These are phyloP conservation scores for Todiramphus saurophagus DNA, from an alignment of 2,113 vertebrate genomes.

Conservation along the genomic window DNA sequence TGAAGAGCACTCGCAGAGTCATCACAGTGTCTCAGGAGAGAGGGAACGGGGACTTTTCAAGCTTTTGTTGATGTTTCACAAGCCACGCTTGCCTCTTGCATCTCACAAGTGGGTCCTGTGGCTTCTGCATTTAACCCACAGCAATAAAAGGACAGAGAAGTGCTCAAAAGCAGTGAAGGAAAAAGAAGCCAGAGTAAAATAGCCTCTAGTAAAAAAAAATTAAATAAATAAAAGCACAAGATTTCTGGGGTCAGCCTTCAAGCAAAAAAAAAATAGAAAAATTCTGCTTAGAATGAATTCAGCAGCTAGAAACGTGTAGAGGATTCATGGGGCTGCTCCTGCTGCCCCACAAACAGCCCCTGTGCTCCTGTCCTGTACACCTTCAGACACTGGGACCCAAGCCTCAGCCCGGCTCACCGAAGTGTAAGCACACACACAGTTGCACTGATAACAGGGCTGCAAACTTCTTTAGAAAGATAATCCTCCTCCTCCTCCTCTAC, in stretches of 20 bases:
- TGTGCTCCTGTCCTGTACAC: fast-evolving
- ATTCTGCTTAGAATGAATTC: background rate
- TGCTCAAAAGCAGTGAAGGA: background rate
- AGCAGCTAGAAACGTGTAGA: background rate
- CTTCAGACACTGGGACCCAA: fast-evolving
- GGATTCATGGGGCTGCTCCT: background rate
- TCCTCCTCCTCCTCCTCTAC: no score
- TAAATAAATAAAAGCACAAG: background rate
- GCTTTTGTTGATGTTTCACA: background rate
- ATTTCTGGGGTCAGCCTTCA: background rate
- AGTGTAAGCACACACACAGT: fast-evolving
- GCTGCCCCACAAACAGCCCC: background rate
- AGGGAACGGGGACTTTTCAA: background rate
- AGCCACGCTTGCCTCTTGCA: background rate
- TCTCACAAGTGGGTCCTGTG: background rate
- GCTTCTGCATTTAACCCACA: background rate
- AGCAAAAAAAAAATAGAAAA: background rate
- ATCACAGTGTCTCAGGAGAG: background rate
- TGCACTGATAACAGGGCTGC: background rate
- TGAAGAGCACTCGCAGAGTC: background rate
- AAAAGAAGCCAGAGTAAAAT: background rate
- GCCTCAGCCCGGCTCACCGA: background rate
- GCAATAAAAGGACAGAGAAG: background rate
- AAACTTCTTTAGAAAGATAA: background rate
- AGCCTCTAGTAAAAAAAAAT: background rate